These are phyloP conservation scores for Genyomyrus donnyi DNA, from an alignment of 2,113 vertebrate species.

Conservation along the genomic window DNA sequence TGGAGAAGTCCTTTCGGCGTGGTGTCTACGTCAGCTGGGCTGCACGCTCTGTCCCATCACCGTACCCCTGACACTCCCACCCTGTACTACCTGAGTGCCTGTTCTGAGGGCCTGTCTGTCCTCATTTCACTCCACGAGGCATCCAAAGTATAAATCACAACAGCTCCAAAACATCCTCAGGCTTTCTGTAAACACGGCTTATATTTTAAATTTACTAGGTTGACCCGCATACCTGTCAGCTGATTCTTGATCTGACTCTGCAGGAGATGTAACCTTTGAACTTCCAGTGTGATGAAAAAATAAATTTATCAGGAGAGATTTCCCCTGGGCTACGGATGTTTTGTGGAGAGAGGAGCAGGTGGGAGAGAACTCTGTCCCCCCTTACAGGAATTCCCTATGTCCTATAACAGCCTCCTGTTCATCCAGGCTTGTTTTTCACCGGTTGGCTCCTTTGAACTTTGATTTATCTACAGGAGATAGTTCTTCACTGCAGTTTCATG, in stretches of 20 bases:
- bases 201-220: neutral
- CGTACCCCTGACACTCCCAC: neutral
- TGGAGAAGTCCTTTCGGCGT: neutral
- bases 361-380: constrained; percentile 35
- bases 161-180: neutral
- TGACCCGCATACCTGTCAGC: neutral
- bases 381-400: constrained; percentile 41
- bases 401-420: constrained; percentile 46
- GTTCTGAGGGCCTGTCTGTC: neutral
- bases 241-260: neutral
- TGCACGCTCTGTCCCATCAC: neutral
- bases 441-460: neutral
- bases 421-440: constrained; percentile 15
- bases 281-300: constrained; percentile 42
- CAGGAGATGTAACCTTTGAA: constrained; percentile 34
- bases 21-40: neutral
- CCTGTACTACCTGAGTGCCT: neutral
- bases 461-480: neutral
- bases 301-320: constrained; percentile 16
- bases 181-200: neutral
- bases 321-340: constrained; percentile 40
- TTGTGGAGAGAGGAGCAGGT: constrained; percentile 33
- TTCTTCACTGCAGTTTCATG: neutral
- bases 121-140: neutral
- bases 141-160: neutral